Conservation (phyloP, 2,113 vertebrate genomes). For the Mohoua ochrocephala region DNA sequence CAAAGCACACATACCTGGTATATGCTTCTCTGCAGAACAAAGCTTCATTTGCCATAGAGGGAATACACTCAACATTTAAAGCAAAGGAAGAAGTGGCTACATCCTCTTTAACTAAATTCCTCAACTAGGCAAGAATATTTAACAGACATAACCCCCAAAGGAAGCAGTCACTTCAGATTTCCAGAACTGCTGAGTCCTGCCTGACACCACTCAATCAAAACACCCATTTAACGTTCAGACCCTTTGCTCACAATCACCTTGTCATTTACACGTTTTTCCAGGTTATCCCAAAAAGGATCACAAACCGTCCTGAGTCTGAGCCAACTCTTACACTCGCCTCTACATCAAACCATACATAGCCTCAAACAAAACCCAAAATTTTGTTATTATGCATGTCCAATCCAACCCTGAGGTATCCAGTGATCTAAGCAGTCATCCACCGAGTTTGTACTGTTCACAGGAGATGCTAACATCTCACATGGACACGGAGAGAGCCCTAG, state of each 20-base stretch:
- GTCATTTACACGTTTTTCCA: fast-evolving
- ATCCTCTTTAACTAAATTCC: background rate
- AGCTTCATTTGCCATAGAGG: background rate
- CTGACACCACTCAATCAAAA: background rate
- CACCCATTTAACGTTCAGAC: background rate
- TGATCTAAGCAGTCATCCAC: background rate
- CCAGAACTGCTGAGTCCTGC: background rate
- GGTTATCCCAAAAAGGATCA: background rate
- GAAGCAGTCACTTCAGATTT: background rate
- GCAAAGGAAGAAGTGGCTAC: background rate
- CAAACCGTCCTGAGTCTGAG: background rate
- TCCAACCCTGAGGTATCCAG: background rate
- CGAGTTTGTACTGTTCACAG: background rate
- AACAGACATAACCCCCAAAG: background rate
- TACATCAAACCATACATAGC: background rate
- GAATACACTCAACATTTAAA: background rate
- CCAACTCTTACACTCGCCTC: background rate
- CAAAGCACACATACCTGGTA: background rate
- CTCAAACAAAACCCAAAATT: background rate
- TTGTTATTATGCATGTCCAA: background rate
- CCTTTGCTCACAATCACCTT: background rate
- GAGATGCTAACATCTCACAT: background rate
- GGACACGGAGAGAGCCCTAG: background rate
- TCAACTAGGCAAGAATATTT: background rate
- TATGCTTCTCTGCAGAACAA: background rate